Conservation (phyloP, 1,140 invertebrate species). For the Teleogryllus occipitalis region DNA sequence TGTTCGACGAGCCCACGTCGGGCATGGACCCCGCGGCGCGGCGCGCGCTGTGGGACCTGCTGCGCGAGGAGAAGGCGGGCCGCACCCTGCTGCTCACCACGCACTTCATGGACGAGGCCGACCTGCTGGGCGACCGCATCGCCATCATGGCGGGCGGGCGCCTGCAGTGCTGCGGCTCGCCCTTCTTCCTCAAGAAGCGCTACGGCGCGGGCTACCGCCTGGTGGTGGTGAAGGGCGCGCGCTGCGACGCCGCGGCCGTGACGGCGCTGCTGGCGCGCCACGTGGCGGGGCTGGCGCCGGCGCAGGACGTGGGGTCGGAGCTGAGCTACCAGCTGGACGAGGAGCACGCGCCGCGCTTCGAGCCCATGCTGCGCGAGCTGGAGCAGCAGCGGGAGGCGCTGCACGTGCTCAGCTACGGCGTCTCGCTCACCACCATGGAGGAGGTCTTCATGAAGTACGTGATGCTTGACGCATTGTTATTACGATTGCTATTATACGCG, state of each 20-base stretch:
- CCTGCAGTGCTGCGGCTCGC: conserved; percentile 46
- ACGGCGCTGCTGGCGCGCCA: conserved; percentile 45
- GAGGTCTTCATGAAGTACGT: conserved; percentile 52
- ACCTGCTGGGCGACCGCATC: conserved; percentile 53
- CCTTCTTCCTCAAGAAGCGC: conserved; percentile 47
- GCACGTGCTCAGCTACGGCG: conserved; percentile 45
- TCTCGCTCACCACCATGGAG: conserved; percentile 53
- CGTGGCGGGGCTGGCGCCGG: conserved; percentile 44
- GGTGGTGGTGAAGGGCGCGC: conserved; percentile 40
- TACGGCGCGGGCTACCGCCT: conserved; percentile 55
- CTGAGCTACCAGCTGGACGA: conserved; percentile 48
- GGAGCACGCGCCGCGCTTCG: conserved; percentile 42
- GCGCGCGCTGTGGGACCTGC: conserved; percentile 51
- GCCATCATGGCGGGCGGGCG: conserved; percentile 50
- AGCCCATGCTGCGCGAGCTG: conserved; percentile 40
- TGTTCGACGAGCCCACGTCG: conserved; percentile 40
- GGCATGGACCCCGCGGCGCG: conserved; percentile 50
- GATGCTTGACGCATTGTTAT: no score
- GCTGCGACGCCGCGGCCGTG: conserved; percentile 45
- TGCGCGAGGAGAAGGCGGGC: conserved; percentile 37
- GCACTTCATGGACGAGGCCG: conserved; percentile 65
- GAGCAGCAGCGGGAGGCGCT: conserved; percentile 37
- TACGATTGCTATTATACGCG: no score
- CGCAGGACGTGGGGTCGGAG: conserved; percentile 47
- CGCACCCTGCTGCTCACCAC: conserved; percentile 55